These are phyloP conservation scores for Parambassis ranga DNA, from an alignment of 2,797 vertebrate species.

Conservation along the genomic window DNA sequence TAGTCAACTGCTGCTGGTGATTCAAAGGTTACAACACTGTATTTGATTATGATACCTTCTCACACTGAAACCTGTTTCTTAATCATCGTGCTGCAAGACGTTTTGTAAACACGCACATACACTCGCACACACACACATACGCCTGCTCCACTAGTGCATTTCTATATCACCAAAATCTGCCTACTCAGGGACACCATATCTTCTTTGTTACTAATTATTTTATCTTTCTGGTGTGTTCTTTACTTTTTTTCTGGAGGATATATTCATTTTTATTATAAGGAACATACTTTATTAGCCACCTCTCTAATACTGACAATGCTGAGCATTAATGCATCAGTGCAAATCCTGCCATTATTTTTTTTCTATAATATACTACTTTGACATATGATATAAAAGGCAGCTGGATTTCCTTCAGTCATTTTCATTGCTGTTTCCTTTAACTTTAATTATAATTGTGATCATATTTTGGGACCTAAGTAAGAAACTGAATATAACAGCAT, in stretches of 20 bases:
- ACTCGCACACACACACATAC: not conserved
- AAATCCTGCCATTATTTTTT: not conserved
- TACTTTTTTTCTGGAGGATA: not conserved
- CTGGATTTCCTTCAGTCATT: no score
- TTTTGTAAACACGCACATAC: not conserved
- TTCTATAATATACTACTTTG: no score
- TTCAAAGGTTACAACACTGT: slow-evolving; percentile 22
- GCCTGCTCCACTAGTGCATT: not conserved
- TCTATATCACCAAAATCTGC: not conserved
- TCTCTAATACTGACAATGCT: not conserved
- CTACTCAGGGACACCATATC: not conserved
- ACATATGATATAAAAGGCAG: no score
- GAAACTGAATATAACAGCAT: not conserved
- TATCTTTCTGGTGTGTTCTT: not conserved
- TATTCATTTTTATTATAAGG: not conserved
- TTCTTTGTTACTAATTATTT: not conserved
- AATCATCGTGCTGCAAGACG: not conserved
- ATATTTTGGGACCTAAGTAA: no score
- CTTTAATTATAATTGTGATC: no score
- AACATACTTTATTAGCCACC: not conserved
- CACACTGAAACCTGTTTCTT: slow-evolving; percentile 13
- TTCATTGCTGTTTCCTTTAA: no score
- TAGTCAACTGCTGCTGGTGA: slow-evolving; percentile 53
- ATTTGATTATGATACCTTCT: slow-evolving; percentile 33
- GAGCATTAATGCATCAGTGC: not conserved